Base-by-base conservation (phyloP, 2,113 vertebrate species). In the Cottus gobio region DNA sequence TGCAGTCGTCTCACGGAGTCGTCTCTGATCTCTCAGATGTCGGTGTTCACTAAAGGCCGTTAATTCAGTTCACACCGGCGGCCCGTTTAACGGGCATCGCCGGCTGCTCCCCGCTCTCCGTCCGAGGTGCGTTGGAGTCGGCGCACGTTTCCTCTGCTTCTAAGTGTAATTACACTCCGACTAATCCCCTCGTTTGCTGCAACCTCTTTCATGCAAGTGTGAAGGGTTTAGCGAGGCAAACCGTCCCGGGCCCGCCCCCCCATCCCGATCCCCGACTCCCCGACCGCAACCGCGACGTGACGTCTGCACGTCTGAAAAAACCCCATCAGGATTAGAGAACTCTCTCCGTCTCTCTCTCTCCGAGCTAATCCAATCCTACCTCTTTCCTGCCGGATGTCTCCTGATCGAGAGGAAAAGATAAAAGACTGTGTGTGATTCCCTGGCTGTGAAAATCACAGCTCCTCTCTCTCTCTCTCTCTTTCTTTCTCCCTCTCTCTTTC, bases 351-450 rank as follows among this genome's bases (percentile, higher is more conserved):
- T 85, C 77, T 87, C 89, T 80, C 73, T 84, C 80, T 24, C 11
- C 52, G n/a, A 56, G 86, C 90, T 91, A 90, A 91, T 85, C 87
- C 91, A 87, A 92, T 92, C 91, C 86, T 86, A 85, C 90, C 90
- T 85, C 10, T 11, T 80, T 87, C 78, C 90, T 84, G 84, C 84
- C 57, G 88, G 82, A 92, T 90, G 88, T 90, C 83, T 91, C 74
- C 87, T 87, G 92, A 94, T 93, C 80, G 90, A 90, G 87, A 82
- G 76, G 73, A 90, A 89, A 67, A 89, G 91, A 92, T 93, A 90
- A 92, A 93, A 89, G 88, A 76, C 57, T 77, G 54, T 57, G 54
- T 76, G 85, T 71, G 74, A 88, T 80, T 85, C 69, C 87, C 85
- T 54, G 81, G 63, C 84, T 89, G 90, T 84, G 85, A 85, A 92